These are phyloP conservation scores for Alethe diademata DNA, from an alignment of 2,113 vertebrate species.

Conservation along the genomic window DNA sequence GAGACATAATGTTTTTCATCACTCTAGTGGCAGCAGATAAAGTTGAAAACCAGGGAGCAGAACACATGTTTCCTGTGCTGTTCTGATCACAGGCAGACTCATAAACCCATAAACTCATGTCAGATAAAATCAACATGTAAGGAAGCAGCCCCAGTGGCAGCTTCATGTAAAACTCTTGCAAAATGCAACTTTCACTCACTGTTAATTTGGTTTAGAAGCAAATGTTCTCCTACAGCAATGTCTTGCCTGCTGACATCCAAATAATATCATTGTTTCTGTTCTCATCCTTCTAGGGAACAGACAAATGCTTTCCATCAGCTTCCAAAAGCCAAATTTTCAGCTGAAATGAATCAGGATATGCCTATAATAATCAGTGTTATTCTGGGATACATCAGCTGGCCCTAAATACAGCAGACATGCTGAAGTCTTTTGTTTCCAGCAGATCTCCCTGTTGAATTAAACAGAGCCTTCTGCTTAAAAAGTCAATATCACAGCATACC, in stretches of 20 bases:
- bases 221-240: background rate
- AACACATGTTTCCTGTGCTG: background rate
- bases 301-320: background rate
- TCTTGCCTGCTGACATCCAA: constrained; percentile 11
- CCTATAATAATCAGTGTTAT: background rate
- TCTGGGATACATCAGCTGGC: background rate
- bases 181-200: constrained; percentile 17
- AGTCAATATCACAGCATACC: background rate
- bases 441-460: background rate
- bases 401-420: background rate
- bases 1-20: background rate
- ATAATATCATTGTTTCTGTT: background rate
- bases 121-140: background rate
- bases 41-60: background rate
- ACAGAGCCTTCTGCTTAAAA: background rate
- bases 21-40: background rate
- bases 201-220: constrained; percentile 20
- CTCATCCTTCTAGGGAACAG: background rate
- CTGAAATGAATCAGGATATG: background rate
- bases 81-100: background rate
- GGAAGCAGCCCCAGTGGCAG: background rate
- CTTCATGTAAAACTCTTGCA: background rate
- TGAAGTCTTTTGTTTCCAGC: background rate
- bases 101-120: background rate
- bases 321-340: background rate